Evolutionary conservation across 2,888 invertebrate species (phyloP).

Genomic region (Pachydiplax longipennis): DNA sequence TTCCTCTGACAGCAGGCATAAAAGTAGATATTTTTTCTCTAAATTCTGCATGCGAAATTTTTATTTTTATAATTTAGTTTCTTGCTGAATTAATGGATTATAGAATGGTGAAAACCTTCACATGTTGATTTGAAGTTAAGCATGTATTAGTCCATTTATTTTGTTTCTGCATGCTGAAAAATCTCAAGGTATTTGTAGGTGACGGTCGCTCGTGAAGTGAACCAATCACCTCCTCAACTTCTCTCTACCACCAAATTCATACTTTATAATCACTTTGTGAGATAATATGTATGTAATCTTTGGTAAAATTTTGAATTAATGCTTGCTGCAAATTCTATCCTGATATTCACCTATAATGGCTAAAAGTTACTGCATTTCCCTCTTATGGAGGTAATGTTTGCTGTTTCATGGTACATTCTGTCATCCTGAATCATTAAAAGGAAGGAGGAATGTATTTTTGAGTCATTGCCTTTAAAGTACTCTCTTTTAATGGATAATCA

Average conservation of each 20-base stretch:
- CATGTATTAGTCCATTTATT: neutral
- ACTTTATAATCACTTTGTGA: conserved; percentile 16
- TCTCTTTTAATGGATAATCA: neutral
- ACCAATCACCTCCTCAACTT: conserved; percentile 32
- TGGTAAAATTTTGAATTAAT: neutral
- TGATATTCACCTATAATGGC: neutral
- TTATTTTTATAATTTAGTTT: neutral
- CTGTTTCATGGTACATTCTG: neutral
- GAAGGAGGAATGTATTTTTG: neutral
- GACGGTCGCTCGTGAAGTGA: neutral
- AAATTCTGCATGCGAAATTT: neutral
- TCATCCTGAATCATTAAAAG: neutral
- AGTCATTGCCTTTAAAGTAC: neutral
- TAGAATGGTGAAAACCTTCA: neutral
- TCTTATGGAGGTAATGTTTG: neutral
- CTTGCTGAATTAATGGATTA: neutral
- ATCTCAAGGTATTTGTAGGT: conserved; percentile 23
- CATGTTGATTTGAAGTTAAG: neutral
- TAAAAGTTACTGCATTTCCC: neutral
- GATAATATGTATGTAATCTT: conserved; percentile 1
- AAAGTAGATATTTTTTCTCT: neutral
- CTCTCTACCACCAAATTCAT: conserved; percentile 41
- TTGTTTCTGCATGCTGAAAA: neutral
- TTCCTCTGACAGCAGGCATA: neutral
- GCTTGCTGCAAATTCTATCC: neutral